Base-by-base conservation (phyloP, 2,888 invertebrate genomes). In the Ochropleura leucogaster region DNA sequence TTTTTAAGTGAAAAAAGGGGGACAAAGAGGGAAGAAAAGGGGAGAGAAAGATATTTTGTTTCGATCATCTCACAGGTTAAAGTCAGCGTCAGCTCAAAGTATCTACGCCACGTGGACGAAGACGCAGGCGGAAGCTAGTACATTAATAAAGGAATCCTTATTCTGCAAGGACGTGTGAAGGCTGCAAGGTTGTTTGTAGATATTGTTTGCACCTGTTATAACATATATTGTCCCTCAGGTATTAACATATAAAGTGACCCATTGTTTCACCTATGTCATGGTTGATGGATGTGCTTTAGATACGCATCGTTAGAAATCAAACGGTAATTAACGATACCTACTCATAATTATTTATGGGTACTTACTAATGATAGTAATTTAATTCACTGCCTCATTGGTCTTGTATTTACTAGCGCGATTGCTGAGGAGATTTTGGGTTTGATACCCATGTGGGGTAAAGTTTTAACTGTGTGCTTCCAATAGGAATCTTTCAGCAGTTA, bases 171-270 rank as follows among this genome's bases (percentile, higher is more conserved):
- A 57, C 20, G 7, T 57, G 7, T 57, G 0, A 20, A 18, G n/a
- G 2, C 20, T 20, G 12, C 18, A 53, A 46, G 40, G 40, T 62
- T 62, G 40, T 53, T 46, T 30, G 9, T 16, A 55, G 30, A 30
- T 49, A 57, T 8, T n/a, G n/a, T 40, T 46, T 40, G 68, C 51
- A 46, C 20, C 44, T 51, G 20, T 30, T 47, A 30, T 40, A 59
- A 59, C 16, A 59, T 77, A 3, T 49, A 57, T 46, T 60, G 62
- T 51, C 66, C 74, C 60, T 55, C 62, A 7, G 18, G n/a, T 20
- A 80, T 77, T 57, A 46, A 40, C 81, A 80, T 80, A 42, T 12
- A 30, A 20, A 80, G 40, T 62, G 65, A 2, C n/a, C 66, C 42
- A 77, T 77, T 77, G 75, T 77, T 62, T 7, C 14, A 74, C 44